Conservation (phyloP, 2,797 vertebrate species). For the Petrocephalus schoutedeni region DNA sequence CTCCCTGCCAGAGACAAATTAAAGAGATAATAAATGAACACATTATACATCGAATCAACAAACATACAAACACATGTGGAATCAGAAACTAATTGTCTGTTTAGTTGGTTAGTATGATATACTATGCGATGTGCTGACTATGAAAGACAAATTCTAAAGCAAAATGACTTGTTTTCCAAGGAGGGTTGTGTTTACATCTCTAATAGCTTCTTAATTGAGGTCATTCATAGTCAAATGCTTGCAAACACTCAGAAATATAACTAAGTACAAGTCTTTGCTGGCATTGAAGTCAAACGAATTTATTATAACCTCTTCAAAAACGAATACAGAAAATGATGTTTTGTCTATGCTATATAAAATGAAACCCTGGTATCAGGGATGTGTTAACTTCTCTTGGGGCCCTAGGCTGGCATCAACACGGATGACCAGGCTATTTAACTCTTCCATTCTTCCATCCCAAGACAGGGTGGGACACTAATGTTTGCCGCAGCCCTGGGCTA, state of each 20-base stretch:
- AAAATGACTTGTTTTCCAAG: not conserved
- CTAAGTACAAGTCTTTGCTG: too few species aligned
- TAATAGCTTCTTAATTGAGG: conserved; percentile 2
- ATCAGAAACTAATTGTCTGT: not conserved
- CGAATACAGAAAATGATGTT: not conserved
- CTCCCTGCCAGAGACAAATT: not conserved
- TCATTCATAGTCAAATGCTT: not conserved
- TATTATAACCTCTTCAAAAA: not conserved
- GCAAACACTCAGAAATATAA: not conserved
- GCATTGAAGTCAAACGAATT: not conserved
- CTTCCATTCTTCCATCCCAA: not conserved
- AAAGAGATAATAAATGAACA: not conserved
- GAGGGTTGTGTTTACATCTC: not conserved
- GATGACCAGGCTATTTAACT: not conserved
- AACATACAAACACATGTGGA: not conserved
- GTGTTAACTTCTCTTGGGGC: not conserved
- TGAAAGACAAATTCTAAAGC: not conserved
- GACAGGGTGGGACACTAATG: not conserved
- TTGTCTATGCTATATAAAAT: not conserved
- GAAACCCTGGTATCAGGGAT: not conserved
- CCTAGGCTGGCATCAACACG: not conserved
- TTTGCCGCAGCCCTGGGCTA: not conserved
- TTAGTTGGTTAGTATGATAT: not conserved
- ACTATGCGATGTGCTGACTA: not conserved
- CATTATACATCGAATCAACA: not conserved